Evolutionary conservation across 1,140 invertebrate genomes (phyloP), one percentile per base, ranked within the genome.

Genomic region (Scaptodrosophila lebanonensis): DNA sequence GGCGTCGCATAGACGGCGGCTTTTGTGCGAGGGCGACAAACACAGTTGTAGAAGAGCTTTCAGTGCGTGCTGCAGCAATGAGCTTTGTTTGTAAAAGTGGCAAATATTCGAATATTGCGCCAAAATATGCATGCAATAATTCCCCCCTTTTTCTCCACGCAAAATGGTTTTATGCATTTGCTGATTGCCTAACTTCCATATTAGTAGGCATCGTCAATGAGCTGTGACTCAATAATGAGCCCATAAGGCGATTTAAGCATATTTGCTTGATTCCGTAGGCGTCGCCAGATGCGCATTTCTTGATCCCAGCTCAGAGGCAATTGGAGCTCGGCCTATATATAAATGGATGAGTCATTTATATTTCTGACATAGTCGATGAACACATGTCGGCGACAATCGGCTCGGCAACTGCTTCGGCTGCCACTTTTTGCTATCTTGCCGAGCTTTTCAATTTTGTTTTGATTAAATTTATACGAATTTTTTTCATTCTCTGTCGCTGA

Each of bases 361-460:
- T n/a, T n/a, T n/a, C n/a, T n/a, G n/a, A n/a, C 29, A 13, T 16
- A 8, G 8, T 13, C n/a, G 11, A 50, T 27, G 18, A 63, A 18
- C 59, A 62, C 58, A 62, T 63, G 49, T 33, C 35, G 18, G 20
- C 22, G 8, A 8, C 16, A 18, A 18, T 39, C 27, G 22, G 12
- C 15, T 11, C 20, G 42, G 9, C 2, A 13, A n/a, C n/a, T n/a
- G n/a, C n/a, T n/a, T n/a, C n/a, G n/a, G n/a, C n/a, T n/a, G n/a
- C n/a, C n/a, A n/a, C n/a, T n/a, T n/a, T n/a, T n/a, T n/a, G n/a
- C n/a, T n/a, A n/a, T n/a, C n/a, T n/a, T n/a, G n/a, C n/a, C n/a
- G 51, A 65, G 62, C 62, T 65, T 65, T 64, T 65, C 61, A 39
- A 57, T 65, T 65, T 65, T 65, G 62, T 65, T 65, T 65, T 65